Evolutionary conservation across 53 echinoderm and acorn worm species (phyloP).

Genomic region (Henricia sp.): DNA sequence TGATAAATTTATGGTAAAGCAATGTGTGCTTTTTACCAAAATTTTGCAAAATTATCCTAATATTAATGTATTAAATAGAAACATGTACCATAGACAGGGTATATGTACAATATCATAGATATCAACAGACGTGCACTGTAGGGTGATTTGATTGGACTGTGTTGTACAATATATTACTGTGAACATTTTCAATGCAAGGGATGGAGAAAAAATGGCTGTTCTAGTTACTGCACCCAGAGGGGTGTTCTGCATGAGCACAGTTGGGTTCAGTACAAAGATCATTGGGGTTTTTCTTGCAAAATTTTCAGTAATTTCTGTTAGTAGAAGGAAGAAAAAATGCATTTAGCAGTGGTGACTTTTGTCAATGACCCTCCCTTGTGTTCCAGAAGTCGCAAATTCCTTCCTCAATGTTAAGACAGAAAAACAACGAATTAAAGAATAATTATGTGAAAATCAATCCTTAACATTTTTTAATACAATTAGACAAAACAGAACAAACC

Average conservation of each 20-base stretch:
- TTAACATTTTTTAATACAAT: no score
- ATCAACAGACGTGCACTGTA: neutral
- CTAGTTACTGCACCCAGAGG: constrained; percentile 50
- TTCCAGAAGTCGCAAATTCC: no score
- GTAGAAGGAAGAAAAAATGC: no score
- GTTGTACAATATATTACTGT: constrained; percentile 14
- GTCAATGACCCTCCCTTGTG: no score
- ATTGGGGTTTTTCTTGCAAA: neutral
- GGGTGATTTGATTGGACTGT: neutral
- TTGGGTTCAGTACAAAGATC: constrained; percentile 47
- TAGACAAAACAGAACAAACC: no score
- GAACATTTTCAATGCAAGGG: constrained; percentile 39
- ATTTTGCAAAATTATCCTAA: neutral
- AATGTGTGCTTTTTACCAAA: no score
- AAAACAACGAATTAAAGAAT: no score
- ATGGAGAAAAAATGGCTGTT: constrained; percentile 45
- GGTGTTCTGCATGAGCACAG: constrained; percentile 59
- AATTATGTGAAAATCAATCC: no score
- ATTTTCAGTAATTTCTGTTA: no score
- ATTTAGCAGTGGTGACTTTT: no score
- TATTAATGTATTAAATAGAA: neutral
- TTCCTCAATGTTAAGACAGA: no score
- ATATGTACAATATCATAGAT: neutral
- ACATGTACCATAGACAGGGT: neutral
- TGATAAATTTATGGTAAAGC: no score